phyloP scores from a whole-genome alignment of 2,888 invertebrate genomes.

The Hetaerina titia region DNA sequence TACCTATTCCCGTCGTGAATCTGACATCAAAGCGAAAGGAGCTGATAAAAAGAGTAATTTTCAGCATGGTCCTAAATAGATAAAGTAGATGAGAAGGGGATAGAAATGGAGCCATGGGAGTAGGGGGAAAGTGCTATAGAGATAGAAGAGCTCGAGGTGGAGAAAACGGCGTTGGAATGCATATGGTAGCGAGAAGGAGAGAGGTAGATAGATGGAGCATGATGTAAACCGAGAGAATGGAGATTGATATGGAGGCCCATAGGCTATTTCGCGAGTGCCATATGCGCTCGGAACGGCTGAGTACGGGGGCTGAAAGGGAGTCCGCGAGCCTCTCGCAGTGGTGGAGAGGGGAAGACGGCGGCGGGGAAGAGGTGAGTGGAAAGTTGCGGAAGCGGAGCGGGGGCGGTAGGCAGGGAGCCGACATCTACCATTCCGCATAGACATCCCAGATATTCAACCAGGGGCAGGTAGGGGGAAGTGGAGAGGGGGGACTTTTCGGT shows the following conservation, averaged over 20 bases:
- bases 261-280: neutral
- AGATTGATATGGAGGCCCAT: conserved; percentile 19
- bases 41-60: neutral
- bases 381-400: neutral
- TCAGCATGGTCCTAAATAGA: neutral
- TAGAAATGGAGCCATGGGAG: neutral
- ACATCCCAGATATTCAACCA: neutral
- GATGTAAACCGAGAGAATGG: conserved; percentile 18
- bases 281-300: neutral
- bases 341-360: neutral
- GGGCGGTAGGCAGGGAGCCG: neutral
- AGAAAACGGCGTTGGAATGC: neutral
- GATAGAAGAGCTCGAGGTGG: neutral
- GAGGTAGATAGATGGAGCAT: neutral
- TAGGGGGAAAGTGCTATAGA: neutral
- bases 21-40: neutral
- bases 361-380: neutral
- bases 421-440: neutral
- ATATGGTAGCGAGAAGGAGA: neutral
- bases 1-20: neutral
- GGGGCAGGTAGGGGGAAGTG: neutral
- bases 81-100: neutral
- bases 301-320: neutral
- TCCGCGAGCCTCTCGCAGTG: neutral
- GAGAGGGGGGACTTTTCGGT: neutral